These are phyloP conservation scores for Eumerus sabulonum DNA, from an alignment of 2,888 invertebrate genomes.

Conservation along the genomic window DNA sequence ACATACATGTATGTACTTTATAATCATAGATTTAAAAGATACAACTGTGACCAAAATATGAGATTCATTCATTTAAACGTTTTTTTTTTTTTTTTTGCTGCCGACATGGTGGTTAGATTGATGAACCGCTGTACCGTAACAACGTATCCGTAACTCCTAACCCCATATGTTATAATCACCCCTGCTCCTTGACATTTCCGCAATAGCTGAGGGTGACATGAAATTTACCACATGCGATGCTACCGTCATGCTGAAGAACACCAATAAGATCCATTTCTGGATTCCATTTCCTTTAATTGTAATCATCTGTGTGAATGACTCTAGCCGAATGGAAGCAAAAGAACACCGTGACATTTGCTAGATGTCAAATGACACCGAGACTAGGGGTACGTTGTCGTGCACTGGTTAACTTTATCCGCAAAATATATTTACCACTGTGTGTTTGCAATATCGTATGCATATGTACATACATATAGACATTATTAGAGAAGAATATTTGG, in stretches of 20 bases:
- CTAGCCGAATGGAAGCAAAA: slow-evolving; percentile 23
- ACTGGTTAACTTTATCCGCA: slow-evolving; percentile 1
- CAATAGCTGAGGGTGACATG: slow-evolving; percentile 16
- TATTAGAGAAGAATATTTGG: no score
- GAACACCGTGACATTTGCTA: slow-evolving; percentile 3
- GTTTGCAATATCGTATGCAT: not conserved
- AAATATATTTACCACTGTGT: not conserved
- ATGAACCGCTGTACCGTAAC: no score
- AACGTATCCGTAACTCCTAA: not conserved
- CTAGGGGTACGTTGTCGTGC: no score
- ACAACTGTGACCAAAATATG: no score
- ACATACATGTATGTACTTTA: no score
- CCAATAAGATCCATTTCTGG: slow-evolving; percentile 42
- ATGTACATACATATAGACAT: not conserved
- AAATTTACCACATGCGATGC: slow-evolving; percentile 38
- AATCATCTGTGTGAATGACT: slow-evolving; percentile 33
- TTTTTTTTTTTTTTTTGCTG: no score
- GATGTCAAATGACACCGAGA: slow-evolving; percentile 5
- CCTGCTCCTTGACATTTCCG: slow-evolving; percentile 28
- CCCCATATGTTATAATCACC: slow-evolving; percentile 38
- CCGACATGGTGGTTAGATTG: no score
- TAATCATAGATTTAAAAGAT: no score
- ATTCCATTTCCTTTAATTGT: slow-evolving; percentile 47
- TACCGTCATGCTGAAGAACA: slow-evolving; percentile 43
- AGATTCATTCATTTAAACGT: no score